phyloP scores from a whole-genome alignment of 2,888 invertebrate genomes.

The Drosophila nr. fundita region DNA sequence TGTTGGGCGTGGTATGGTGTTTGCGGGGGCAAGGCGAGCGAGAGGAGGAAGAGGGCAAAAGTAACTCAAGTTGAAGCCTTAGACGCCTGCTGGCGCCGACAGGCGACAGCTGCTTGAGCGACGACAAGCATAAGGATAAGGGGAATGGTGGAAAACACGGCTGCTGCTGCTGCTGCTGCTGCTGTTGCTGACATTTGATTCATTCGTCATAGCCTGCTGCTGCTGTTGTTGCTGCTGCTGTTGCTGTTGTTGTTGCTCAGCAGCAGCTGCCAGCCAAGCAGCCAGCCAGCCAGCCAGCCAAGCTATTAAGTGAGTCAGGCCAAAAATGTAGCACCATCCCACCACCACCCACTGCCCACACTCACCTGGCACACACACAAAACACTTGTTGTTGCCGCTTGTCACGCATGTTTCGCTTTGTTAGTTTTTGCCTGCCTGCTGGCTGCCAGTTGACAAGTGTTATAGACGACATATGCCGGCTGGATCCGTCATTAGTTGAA shows the following conservation, averaged over 20 bases:
- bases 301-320: conserved; percentile 58
- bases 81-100: conserved; percentile 70
- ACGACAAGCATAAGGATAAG: conserved; percentile 57
- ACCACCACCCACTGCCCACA: conserved; percentile 24
- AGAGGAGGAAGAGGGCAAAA: not conserved
- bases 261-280: conserved; percentile 45
- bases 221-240: conserved; percentile 67
- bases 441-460: conserved; percentile 73
- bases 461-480: conserved; percentile 63
- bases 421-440: conserved; percentile 33
- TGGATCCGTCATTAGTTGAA: conserved; percentile 51
- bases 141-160: conserved; percentile 1
- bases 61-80: conserved; percentile 54
- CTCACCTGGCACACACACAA: conserved; percentile 58
- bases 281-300: conserved; percentile 34
- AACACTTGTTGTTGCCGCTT: conserved; percentile 75
- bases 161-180: conserved; percentile 67
- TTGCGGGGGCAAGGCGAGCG: not conserved
- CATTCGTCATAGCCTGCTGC: conserved; percentile 82
- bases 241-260: conserved; percentile 9
- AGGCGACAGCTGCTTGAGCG: conserved; percentile 80
- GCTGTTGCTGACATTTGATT: conserved; percentile 83
- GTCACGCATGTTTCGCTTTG: conserved; percentile 67
- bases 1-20: conserved; percentile 10
- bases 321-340: conserved; percentile 15